Evolutionary conservation across 2,113 vertebrate species (phyloP).

Genomic region (Sylvilagus bachmani): DNA sequence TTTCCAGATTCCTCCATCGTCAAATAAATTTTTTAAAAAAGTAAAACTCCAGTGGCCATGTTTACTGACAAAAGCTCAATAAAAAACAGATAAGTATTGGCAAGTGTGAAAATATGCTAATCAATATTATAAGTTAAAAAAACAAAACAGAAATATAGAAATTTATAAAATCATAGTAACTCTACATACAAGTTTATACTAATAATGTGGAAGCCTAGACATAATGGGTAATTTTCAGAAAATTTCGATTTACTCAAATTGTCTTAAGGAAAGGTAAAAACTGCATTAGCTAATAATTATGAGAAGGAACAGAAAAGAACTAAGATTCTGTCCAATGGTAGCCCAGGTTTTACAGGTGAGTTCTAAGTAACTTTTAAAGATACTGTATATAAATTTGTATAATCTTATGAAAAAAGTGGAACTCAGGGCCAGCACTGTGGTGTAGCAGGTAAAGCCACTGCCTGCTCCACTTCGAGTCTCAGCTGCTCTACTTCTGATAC

Average conservation of each 20-base stretch:
- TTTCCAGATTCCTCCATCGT: too few species aligned
- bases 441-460: too few species aligned
- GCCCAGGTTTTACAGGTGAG: background rate
- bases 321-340: background rate
- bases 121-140: conserved; percentile 37
- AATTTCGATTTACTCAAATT: background rate
- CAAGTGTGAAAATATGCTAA: conserved; percentile 12
- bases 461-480: too few species aligned
- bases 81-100: background rate
- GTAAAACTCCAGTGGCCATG: background rate
- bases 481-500: too few species aligned
- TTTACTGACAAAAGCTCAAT: conserved; percentile 35
- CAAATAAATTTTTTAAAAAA: background rate
- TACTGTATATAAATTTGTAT: background rate
- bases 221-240: conserved; percentile 45
- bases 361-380: conserved; percentile 12
- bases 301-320: background rate
- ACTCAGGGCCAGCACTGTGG: background rate
- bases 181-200: background rate
- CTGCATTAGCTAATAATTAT: conserved; percentile 35
- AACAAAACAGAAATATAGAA: background rate
- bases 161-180: conserved; percentile 3
- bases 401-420: background rate
- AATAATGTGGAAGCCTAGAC: background rate
- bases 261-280: background rate